A percentile compares a stretch with the other conserved stretches of the same genome.
These are phyloP conservation scores for Nycticorax nycticorax DNA, from an alignment of 2,113 vertebrate genomes.

Conservation along the genomic window DNA sequence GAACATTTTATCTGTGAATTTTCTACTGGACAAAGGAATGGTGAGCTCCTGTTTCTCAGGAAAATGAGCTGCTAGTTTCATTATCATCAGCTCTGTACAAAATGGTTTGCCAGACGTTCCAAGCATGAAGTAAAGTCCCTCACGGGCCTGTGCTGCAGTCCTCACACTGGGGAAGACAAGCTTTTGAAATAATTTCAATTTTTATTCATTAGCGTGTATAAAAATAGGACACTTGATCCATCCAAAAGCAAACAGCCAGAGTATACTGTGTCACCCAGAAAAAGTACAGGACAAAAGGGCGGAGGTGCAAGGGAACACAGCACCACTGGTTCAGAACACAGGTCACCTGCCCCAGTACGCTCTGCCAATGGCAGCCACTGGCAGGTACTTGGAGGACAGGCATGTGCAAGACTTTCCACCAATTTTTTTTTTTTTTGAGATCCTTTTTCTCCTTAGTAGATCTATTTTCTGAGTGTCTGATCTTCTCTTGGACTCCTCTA, in stretches of 20 bases:
- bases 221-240: conserved; percentile 20
- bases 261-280: neutral
- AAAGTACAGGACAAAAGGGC: neutral
- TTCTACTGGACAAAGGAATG: conserved; percentile 6
- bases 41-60: conserved; percentile 24
- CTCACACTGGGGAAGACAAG: neutral
- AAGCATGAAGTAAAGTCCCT: conserved; percentile 17
- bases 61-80: conserved; percentile 31
- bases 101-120: conserved; percentile 42
- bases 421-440: neutral
- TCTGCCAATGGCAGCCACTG: neutral
- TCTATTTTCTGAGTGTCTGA: neutral
- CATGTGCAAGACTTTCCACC: neutral
- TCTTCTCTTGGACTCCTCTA: neutral
- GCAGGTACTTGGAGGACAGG: neutral
- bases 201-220: neutral
- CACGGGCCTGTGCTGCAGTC: neutral
- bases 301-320: neutral
- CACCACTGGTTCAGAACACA: neutral
- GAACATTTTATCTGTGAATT: neutral
- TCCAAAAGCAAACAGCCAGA: neutral
- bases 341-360: neutral
- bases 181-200: conserved; percentile 10
- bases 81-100: neutral
- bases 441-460: neutral